These are phyloP conservation scores for Montipora capricornis DNA, from an alignment of 64 coral and sea anemone genomes.

Conservation along the genomic window DNA sequence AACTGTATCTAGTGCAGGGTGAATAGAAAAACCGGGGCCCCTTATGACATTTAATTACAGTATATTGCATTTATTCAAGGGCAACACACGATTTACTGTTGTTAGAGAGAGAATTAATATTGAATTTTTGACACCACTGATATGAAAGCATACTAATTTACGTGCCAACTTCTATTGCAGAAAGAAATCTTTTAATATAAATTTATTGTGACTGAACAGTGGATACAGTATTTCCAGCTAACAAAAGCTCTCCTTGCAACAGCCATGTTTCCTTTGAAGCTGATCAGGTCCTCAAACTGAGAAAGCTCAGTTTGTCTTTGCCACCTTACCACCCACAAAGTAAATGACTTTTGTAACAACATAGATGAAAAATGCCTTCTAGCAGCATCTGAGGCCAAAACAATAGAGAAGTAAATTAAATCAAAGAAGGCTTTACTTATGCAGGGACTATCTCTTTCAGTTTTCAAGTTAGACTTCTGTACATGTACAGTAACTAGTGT, in stretches of 20 bases:
- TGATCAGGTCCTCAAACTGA: conserved; percentile 74
- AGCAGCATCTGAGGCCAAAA: conserved; percentile 21
- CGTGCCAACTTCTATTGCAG: too few species aligned
- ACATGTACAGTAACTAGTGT: too few species aligned
- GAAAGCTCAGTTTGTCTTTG: conserved; percentile 54
- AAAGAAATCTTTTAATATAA: too few species aligned
- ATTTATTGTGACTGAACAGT: neutral
- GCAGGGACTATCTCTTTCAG: neutral
- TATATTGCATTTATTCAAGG: too few species aligned
- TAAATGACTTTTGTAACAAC: conserved; percentile 41
- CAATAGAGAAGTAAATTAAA: neutral
- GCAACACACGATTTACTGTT: too few species aligned
- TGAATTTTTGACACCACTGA: too few species aligned
- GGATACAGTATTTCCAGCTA: conserved; percentile 85
- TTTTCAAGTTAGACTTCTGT: neutral
- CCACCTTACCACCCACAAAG: conserved; percentile 58
- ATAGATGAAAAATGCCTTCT: conserved; percentile 9
- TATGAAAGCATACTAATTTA: too few species aligned
- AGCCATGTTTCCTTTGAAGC: conserved; percentile 47
- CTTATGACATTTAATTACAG: too few species aligned
- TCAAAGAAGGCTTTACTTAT: neutral
- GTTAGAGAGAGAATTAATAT: too few species aligned
- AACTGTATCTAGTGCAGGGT: too few species aligned
- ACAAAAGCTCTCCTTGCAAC: conserved; percentile 61
- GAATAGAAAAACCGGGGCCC: too few species aligned